Base-by-base conservation (phyloP, 2,888 invertebrate genomes). In the Aleiodes alternator region DNA sequence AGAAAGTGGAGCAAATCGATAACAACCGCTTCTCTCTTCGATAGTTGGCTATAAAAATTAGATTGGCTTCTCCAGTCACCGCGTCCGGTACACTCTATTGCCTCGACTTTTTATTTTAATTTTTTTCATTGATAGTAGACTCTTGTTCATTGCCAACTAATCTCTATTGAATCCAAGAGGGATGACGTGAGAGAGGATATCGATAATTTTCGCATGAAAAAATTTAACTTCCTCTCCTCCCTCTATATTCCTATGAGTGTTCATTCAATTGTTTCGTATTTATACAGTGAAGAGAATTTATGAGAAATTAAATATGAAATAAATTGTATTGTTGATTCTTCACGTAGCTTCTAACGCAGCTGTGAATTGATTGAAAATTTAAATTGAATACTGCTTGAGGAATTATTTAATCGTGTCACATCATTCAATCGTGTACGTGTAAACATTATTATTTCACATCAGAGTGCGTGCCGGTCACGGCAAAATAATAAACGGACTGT, bases 31-130 rank as follows among this genome's bases (percentile, higher is more conserved):
- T 57, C 50, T 64, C 51, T 73, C 59, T 34, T 34, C 76, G 75
- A 78, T 77, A 77, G 76, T 77, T 73, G 69, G 70, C 68, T 71
- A 73, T 77, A 80, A 80, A 80, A 80, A 80, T 80, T 80, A 80
- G 78, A 80, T 80, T 80, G 80, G 74, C 77, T 75, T 74, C 78
- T 57, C 57, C 43, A 70, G 57, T 56, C 57, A 69, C 56, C 38
- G 76, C 71, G 70, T 76, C 74, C 75, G 76, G 77, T 77, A 57
- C 74, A 77, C 76, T 75, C 72, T 70, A 55, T 72, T 55, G 70
- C 55, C 48, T 61, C 29, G 43, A 48, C 34, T 12, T 70, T 75
- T 34, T 23, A n/a, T 23, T 23, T 23, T 23, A 1, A 3, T 34
- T 61, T 59, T 31, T 64, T 68, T 43, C 64, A 38, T 66, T 56